Evolutionary conservation across 2,113 vertebrate species (phyloP).

Genomic region (Indicator indicator): DNA sequence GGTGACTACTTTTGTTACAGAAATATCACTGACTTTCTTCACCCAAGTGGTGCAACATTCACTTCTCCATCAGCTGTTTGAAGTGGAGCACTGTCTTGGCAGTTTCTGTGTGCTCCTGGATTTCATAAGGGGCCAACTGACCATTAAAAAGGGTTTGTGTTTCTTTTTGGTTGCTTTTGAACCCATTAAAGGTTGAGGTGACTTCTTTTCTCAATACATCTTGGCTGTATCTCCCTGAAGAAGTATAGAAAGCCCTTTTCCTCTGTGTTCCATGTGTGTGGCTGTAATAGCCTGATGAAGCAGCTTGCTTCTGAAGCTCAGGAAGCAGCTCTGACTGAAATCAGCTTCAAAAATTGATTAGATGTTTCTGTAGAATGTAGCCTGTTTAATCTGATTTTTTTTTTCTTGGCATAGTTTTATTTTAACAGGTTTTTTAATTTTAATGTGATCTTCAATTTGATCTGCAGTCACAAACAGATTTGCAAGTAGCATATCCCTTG

Average conservation of each 20-base stretch:
- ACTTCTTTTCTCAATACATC: background rate
- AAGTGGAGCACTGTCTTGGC: background rate
- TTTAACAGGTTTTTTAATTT: background rate
- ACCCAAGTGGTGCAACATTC: background rate
- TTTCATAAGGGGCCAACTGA: background rate
- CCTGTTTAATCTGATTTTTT: background rate
- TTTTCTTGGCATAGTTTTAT: background rate
- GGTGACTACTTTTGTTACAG: background rate
- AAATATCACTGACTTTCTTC: background rate
- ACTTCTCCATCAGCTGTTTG: background rate
- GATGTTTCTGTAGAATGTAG: background rate
- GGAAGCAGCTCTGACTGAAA: background rate
- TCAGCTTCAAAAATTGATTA: background rate
- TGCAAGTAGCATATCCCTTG: background rate
- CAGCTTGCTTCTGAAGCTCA: background rate
- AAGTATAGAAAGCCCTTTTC: background rate
- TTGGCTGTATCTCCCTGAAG: background rate
- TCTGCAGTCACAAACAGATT: background rate
- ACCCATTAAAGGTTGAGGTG: background rate
- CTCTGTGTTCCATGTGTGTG: background rate
- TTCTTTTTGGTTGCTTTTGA: background rate
- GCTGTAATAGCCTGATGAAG: background rate
- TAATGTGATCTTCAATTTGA: background rate
- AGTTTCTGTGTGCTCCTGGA: background rate
- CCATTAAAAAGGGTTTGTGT: background rate